Conservation (phyloP, 2,113 vertebrate genomes). For the Phoxinus phoxinus region DNA sequence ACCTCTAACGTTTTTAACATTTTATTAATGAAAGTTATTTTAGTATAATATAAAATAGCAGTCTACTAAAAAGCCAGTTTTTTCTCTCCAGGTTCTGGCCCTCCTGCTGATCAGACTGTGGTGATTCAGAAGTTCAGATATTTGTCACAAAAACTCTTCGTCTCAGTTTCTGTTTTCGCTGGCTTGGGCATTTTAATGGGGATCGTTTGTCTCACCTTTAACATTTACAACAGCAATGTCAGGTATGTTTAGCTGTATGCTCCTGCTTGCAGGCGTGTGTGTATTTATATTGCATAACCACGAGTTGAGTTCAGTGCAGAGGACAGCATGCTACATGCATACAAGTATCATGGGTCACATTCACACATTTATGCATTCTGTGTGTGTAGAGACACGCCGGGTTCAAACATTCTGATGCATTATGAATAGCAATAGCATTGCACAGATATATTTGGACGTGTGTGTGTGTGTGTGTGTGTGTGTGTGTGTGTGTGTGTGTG, state of each 20-base stretch:
- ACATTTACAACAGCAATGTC: constrained; percentile 94
- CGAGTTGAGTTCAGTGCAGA: background rate
- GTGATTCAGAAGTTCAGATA: constrained; percentile 90
- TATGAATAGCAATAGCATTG: constrained; percentile 34
- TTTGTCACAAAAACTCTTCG: constrained; percentile 93
- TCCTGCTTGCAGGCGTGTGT: constrained; percentile 20
- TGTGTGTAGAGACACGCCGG: constrained; percentile 11
- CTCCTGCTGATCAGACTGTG: constrained; percentile 90
- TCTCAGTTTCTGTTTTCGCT: constrained; percentile 88
- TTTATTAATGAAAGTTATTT: background rate
- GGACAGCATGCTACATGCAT: constrained; percentile 27
- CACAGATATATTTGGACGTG: constrained; percentile 36
- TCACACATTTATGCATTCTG: constrained; percentile 45
- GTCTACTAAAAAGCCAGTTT: background rate
- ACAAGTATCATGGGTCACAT: background rate
- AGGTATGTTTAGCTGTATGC: constrained; percentile 73
- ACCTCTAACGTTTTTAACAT: background rate
- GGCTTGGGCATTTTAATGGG: constrained; percentile 88
- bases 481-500: background rate
- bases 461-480: background rate
- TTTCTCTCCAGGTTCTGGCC: constrained; percentile 75
- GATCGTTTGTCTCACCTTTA: constrained; percentile 91
- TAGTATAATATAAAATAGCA: background rate
- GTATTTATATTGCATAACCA: constrained; percentile 15
- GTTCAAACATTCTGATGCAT: constrained; percentile 32